A percentile compares a stretch with the other conserved stretches of the same genome.
These are phyloP conservation scores for Leucosticte australis DNA, from an alignment of 2,113 vertebrate genomes.

Conservation along the genomic window DNA sequence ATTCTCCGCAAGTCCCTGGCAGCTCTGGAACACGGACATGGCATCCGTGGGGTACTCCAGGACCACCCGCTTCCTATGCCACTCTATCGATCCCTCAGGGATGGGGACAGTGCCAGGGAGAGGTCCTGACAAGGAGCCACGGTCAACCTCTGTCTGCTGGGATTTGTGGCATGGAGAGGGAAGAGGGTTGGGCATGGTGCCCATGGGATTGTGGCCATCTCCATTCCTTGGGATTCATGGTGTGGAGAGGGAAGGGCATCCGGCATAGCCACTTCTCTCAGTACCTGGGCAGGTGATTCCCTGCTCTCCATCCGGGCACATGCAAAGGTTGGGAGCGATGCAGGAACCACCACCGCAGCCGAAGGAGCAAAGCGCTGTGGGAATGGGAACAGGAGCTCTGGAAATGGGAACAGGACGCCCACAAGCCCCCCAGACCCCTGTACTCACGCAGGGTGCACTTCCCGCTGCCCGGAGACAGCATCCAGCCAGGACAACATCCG, in stretches of 20 bases:
- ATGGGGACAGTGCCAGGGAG: accelerated
- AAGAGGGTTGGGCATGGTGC: too few species aligned
- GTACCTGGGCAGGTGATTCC: slow-evolving; percentile 81
- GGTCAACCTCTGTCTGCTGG: background rate
- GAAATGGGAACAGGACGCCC: background rate
- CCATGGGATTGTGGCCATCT: accelerated
- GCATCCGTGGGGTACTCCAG: accelerated
- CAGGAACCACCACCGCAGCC: slow-evolving; percentile 77
- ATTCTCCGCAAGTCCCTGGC: slow-evolving; percentile 66
- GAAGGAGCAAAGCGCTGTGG: slow-evolving; percentile 72
- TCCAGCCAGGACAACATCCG: slow-evolving; percentile 82
- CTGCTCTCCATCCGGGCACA: slow-evolving; percentile 76
- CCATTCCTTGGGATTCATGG: background rate
- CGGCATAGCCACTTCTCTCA: accelerated
- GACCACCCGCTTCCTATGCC: background rate
- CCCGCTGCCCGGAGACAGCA: slow-evolving; percentile 69
- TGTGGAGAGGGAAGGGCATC: background rate
- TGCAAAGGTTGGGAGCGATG: slow-evolving; percentile 78
- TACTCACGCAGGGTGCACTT: slow-evolving; percentile 81
- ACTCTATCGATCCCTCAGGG: background rate
- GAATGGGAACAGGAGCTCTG: background rate
- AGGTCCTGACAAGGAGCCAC: background rate
- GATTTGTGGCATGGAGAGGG: background rate
- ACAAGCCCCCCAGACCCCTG: accelerated
- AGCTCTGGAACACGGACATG: background rate